These are phyloP conservation scores for Odontophorus gujanensis DNA, from an alignment of 2,113 vertebrate species.

Conservation along the genomic window DNA sequence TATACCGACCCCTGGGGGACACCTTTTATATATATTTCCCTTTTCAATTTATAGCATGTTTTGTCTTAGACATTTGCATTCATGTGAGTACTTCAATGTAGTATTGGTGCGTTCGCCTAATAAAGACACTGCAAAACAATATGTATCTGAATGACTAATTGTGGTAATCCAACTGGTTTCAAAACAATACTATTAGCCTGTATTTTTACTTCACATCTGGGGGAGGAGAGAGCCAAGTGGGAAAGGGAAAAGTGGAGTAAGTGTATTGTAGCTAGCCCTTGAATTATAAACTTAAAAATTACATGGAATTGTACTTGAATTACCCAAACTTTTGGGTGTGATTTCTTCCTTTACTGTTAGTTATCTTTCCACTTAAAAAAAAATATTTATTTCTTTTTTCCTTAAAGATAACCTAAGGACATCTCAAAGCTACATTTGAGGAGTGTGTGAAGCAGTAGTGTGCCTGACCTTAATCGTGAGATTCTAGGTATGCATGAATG, in stretches of 20 bases:
- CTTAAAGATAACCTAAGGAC: not conserved
- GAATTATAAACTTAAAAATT: not conserved
- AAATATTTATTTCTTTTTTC: not conserved
- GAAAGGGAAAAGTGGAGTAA: not conserved
- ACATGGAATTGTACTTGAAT: not conserved
- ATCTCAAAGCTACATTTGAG: not conserved
- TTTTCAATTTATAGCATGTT: not conserved
- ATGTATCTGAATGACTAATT: not conserved
- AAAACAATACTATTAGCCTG: not conserved
- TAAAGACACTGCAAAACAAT: not conserved
- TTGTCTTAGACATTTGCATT: not conserved
- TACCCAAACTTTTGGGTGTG: not conserved
- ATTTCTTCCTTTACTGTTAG: not conserved
- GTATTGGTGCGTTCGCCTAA: not conserved
- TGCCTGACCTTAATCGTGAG: not conserved
- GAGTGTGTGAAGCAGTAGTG: not conserved
- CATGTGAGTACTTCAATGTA: not conserved
- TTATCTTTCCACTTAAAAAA: not conserved
- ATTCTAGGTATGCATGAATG: not conserved
- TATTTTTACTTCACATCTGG: not conserved
- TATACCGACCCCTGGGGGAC: too few species aligned
- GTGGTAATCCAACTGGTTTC: not conserved
- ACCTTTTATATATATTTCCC: slow-evolving; percentile 13
- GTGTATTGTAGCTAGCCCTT: not conserved
- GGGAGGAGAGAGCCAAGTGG: not conserved